A percentile compares a stretch with the other conserved stretches of the same genome.
These are phyloP conservation scores for Mobula birostris DNA, from an alignment of 2,113 vertebrate species.

Conservation along the genomic window DNA sequence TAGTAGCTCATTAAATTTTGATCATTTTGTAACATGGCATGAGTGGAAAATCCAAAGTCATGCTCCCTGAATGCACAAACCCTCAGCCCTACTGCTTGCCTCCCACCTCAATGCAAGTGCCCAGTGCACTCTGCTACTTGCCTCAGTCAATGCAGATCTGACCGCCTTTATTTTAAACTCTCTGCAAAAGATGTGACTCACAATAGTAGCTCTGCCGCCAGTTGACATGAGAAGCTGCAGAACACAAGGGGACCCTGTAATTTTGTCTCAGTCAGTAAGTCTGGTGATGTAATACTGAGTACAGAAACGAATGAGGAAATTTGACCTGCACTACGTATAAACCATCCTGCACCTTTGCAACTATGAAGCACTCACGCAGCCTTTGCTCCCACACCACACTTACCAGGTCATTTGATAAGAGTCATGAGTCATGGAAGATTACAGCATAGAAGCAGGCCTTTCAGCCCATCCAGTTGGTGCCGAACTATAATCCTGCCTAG, in stretches of 20 bases:
- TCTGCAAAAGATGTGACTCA: not conserved
- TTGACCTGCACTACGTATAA: not conserved
- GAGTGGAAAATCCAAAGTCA: not conserved
- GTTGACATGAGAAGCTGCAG: not conserved
- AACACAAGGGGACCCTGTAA: not conserved
- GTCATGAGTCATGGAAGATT: too few relatives aligned
- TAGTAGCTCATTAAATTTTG: not conserved
- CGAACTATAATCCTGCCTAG: too few relatives aligned
- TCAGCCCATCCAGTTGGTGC: too few relatives aligned
- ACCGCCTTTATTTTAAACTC: not conserved
- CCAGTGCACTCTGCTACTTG: not conserved
- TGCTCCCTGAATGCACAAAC: not conserved
- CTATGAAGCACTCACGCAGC: not conserved
- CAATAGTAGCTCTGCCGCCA: not conserved
- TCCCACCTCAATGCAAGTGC: not conserved
- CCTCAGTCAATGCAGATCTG: not conserved
- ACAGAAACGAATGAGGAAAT: not conserved
- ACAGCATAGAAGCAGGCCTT: too few relatives aligned
- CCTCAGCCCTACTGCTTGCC: not conserved
- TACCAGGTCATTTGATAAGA: not conserved
- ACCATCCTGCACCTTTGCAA: not conserved
- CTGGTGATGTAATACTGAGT: too few relatives aligned
- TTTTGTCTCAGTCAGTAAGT: not conserved
- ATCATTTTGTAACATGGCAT: not conserved
- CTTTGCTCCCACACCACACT: not conserved